Percentiles rank a stretch among this genome's conserved stretches.
Evolutionary conservation across 2,113 vertebrate species (phyloP).

Genomic region (Dicentrarchus labrax): DNA sequence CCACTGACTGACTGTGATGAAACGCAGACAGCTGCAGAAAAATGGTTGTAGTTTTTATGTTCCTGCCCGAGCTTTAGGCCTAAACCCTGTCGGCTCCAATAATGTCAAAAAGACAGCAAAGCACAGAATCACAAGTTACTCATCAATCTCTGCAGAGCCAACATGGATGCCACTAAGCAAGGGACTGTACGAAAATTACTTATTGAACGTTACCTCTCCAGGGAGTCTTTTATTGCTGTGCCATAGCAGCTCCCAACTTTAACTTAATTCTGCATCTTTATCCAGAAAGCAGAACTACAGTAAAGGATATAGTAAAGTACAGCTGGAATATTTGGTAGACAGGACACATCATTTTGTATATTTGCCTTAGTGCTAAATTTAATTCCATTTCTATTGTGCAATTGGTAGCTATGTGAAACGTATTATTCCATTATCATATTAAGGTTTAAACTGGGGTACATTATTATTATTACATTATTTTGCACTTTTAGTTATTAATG

Average conservation of each 20-base stretch:
- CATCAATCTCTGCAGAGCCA: slow-evolving; percentile 13
- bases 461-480: not conserved
- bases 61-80: not conserved
- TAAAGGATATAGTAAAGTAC: not conserved
- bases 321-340: not conserved
- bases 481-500: not conserved
- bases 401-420: not conserved
- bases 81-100: not conserved
- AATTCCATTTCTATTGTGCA: not conserved
- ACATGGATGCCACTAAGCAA: not conserved
- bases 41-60: not conserved
- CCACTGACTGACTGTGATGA: slow-evolving; percentile 17
- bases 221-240: not conserved
- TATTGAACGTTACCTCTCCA: not conserved
- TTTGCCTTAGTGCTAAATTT: not conserved
- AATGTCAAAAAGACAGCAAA: slow-evolving; percentile 20
- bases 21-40: slow-evolving; percentile 15
- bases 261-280: not conserved
- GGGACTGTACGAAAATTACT: not conserved
- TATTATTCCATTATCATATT: not conserved
- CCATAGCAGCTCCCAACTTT: not conserved
- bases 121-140: slow-evolving; percentile 9
- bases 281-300: not conserved
- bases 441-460: not conserved
- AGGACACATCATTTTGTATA: not conserved